Percentiles rank a stretch among this genome's conserved stretches.
These are phyloP conservation scores for Aphidius ervi DNA, from an alignment of 1,140 invertebrate genomes.

Conservation along the genomic window DNA sequence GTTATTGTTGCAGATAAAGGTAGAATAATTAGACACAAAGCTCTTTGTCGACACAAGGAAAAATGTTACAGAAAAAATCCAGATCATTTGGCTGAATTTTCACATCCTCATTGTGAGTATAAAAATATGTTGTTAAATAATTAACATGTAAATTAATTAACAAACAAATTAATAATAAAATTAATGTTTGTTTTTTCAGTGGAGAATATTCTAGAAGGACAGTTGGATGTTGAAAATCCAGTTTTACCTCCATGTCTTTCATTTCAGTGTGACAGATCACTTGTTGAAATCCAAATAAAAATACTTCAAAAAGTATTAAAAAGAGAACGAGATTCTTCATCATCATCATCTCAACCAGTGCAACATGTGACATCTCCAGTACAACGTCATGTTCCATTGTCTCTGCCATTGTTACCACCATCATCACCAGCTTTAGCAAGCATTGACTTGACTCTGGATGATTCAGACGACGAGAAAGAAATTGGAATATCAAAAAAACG, in stretches of 20 bases:
- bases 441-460: too few relatives aligned
- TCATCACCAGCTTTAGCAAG: too few relatives aligned
- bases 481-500: too few relatives aligned
- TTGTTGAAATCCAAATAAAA: conserved; percentile 21
- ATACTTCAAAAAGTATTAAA: conserved; percentile 35
- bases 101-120: conserved; percentile 70
- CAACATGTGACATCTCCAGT: background rate
- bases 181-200: background rate
- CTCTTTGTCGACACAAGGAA: conserved; percentile 12
- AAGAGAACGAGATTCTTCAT: conserved; percentile 14
- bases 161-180: too few relatives aligned
- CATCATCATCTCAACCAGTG: background rate
- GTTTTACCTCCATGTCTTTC: background rate
- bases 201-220: background rate
- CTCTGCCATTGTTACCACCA: too few relatives aligned
- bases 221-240: background rate
- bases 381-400: background rate
- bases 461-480: too few relatives aligned
- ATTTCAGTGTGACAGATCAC: conserved; percentile 27
- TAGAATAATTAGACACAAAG: background rate
- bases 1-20: background rate
- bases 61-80: conserved; percentile 77
- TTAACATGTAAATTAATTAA: too few relatives aligned
- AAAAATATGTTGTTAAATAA: conserved; percentile 15
- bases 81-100: conserved; percentile 74